These are phyloP conservation scores for Pygocentrus nattereri DNA, from an alignment of 2,797 vertebrate species.

Conservation along the genomic window DNA sequence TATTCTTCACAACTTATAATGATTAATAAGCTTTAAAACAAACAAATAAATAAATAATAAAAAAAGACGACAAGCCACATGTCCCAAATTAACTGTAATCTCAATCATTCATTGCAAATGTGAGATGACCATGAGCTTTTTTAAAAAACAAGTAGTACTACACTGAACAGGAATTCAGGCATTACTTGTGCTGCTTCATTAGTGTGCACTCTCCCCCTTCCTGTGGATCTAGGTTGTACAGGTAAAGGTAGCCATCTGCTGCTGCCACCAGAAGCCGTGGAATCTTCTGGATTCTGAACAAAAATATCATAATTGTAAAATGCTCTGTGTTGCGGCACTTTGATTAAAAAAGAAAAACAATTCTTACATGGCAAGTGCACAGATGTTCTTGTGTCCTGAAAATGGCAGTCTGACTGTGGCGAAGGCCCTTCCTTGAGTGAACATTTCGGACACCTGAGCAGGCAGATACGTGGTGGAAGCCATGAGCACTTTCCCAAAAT, in stretches of 20 bases:
- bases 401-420: constrained; percentile 97
- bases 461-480: constrained; percentile 97
- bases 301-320: constrained; percentile 16
- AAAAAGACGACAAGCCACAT: too few species aligned
- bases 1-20: neutral
- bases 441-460: constrained; percentile 98
- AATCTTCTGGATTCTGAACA: constrained; percentile 95
- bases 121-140: neutral
- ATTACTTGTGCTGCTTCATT: constrained; percentile 98
- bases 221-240: constrained; percentile 98
- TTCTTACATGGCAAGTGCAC: constrained; percentile 94
- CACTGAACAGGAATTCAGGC: neutral
- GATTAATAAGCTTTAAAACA: too few species aligned
- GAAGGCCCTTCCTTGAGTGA: constrained; percentile 97
- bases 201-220: constrained; percentile 97
- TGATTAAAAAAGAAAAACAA: too few species aligned
- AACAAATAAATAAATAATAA: too few species aligned
- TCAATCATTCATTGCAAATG: too few species aligned
- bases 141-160: neutral
- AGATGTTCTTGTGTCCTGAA: constrained; percentile 98
- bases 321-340: too few species aligned
- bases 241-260: constrained; percentile 94
- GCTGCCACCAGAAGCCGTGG: constrained; percentile 93
- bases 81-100: too few species aligned
- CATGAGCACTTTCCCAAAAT: constrained; percentile 96